phyloP scores from a whole-genome alignment of 2,888 invertebrate species.

The Dynastes maya region DNA sequence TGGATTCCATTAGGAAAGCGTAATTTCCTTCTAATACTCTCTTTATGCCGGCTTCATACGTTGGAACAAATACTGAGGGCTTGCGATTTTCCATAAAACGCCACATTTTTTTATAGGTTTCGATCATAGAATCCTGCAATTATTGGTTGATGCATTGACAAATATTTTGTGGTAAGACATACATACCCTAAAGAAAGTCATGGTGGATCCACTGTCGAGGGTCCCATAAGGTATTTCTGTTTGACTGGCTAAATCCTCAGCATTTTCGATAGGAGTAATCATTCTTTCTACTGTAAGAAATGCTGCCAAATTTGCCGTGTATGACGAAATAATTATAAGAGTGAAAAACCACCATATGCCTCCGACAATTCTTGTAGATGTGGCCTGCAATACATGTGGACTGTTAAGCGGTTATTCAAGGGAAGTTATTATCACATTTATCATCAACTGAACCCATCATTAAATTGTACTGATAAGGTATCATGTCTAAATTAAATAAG shows the following conservation, averaged over 20 bases:
- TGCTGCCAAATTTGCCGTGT: slow-evolving; percentile 98
- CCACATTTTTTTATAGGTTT: slow-evolving; percentile 95
- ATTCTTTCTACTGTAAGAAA: slow-evolving; percentile 98
- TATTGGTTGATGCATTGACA: not conserved
- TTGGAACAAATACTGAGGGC: slow-evolving; percentile 88
- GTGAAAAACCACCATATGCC: slow-evolving; percentile 99
- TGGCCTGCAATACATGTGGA: slow-evolving; percentile 75
- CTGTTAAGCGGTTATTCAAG: not conserved
- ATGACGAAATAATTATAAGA: slow-evolving; percentile 97
- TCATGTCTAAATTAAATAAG: slow-evolving; percentile 49
- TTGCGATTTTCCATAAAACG: slow-evolving; percentile 89
- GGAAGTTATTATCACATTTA: slow-evolving; percentile 31
- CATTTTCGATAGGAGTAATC: slow-evolving; percentile 95
- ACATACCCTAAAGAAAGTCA: slow-evolving; percentile 95
- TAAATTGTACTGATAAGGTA: slow-evolving; percentile 43
- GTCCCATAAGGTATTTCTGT: slow-evolving; percentile 95
- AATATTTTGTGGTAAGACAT: not conserved
- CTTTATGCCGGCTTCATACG: slow-evolving; percentile 93
- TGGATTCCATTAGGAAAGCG: slow-evolving; percentile 98
- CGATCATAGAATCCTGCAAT: slow-evolving; percentile 87
- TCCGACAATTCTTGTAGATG: slow-evolving; percentile 95
- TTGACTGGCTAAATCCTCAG: slow-evolving; percentile 95
- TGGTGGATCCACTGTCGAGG: slow-evolving; percentile 93
- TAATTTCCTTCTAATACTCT: slow-evolving; percentile 92
- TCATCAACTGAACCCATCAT: slow-evolving; percentile 51